A percentile compares a stretch with the other conserved stretches of the same genome.
Conservation (phyloP, 92 coral and sea anemone species). For the Anthopleura xanthogrammica region DNA sequence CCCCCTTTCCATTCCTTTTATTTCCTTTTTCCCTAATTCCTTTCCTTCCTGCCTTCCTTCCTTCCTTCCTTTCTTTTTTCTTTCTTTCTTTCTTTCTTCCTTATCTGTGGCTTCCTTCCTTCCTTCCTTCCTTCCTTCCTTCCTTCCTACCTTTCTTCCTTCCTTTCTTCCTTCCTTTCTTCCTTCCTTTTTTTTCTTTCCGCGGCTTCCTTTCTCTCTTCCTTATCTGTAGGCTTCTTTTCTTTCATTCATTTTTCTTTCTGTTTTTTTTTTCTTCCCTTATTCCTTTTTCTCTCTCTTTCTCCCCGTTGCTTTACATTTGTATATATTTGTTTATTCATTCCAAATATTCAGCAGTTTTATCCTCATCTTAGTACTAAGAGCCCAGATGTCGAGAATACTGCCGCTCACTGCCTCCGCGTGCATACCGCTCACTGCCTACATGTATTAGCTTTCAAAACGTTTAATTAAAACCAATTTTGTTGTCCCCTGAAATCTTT, state of each 20-base stretch:
- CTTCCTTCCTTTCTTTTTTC: not conserved
- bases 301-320: not conserved
- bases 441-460: too few relatives aligned
- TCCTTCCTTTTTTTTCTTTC: not conserved
- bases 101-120: not conserved
- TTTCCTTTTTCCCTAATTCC: too few relatives aligned
- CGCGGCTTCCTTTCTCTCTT: too few relatives aligned
- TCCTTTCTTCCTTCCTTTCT: not conserved
- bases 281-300: not conserved
- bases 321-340: too few relatives aligned
- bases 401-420: too few relatives aligned
- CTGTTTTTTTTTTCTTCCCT: not conserved
- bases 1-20: too few relatives aligned
- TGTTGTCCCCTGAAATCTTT: too few relatives aligned
- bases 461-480: too few relatives aligned
- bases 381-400: too few relatives aligned
- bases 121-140: not conserved
- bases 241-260: not conserved
- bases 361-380: too few relatives aligned
- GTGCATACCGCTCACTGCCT: too few relatives aligned
- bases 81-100: not conserved
- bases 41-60: not conserved
- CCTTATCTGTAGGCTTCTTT: not conserved
- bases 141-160: too few relatives aligned
- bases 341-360: not conserved